Evolutionary conservation across 1,140 invertebrate species (phyloP).

Genomic region (Trypoxylus dichotomus): DNA sequence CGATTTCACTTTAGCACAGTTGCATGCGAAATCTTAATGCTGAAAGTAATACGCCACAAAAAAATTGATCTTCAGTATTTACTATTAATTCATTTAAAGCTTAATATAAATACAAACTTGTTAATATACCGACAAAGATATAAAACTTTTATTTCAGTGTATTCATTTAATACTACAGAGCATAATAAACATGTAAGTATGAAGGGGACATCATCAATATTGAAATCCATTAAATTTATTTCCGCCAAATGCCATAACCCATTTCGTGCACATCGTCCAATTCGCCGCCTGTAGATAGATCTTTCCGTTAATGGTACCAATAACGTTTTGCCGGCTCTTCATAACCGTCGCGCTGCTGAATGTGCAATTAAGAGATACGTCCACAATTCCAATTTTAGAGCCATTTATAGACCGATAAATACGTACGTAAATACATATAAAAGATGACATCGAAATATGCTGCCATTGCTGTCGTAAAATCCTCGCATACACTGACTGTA

Average conservation of each 20-base stretch:
- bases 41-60: no score
- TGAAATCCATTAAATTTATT: conserved; percentile 25
- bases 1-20: no score
- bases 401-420: conserved; percentile 22
- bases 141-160: neutral
- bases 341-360: conserved; percentile 8
- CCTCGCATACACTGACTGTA: neutral
- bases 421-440: conserved; percentile 22
- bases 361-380: conserved; percentile 25
- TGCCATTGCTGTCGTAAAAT: conserved; percentile 4
- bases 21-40: no score
- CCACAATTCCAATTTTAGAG: conserved; percentile 24
- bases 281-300: conserved; percentile 18
- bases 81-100: no score
- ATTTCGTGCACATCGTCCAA: conserved; percentile 19
- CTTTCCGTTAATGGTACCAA: conserved; percentile 12
- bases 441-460: conserved; percentile 16
- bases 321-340: conserved; percentile 20
- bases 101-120: neutral
- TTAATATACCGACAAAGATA: neutral
- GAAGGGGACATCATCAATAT: conserved; percentile 4
- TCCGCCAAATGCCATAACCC: conserved; percentile 20
- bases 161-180: neutral
- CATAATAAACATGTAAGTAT: conserved; percentile 21
- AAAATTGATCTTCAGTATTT: no score